A percentile compares a stretch with the other conserved stretches of the same genome.
phyloP scores from a whole-genome alignment of 53 echinoderm and acorn worm species.

The Luidia sarsii region DNA sequence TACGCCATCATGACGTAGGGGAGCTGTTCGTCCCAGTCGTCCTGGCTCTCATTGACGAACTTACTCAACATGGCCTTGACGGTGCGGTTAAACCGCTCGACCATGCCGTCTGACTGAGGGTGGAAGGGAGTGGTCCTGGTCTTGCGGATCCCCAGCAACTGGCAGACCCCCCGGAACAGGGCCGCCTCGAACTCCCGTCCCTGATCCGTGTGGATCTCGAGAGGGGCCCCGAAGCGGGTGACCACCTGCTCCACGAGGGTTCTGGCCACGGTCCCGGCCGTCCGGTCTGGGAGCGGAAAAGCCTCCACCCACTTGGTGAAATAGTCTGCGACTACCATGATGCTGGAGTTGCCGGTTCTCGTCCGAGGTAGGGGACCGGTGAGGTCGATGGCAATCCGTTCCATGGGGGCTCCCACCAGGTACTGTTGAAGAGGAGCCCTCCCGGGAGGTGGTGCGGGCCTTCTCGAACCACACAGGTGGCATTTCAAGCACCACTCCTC shows the following conservation, averaged over 20 bases:
- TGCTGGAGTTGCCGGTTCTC: not conserved
- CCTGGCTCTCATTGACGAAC: no score
- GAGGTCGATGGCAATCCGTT: constrained; percentile 1
- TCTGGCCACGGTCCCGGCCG: constrained; percentile 12
- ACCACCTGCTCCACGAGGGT: constrained; percentile 20
- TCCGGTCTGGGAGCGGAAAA: constrained; percentile 18
- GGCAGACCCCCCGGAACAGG: constrained; percentile 32
- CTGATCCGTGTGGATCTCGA: constrained; percentile 23
- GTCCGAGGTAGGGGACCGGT: not conserved
- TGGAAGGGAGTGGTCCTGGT: no score
- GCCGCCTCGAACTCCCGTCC: constrained; percentile 47
- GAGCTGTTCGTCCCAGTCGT: constrained; percentile 28
- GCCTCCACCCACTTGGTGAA: constrained; percentile 32
- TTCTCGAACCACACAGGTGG: not conserved
- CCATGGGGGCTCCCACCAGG: not conserved
- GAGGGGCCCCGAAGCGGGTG: constrained; percentile 24
- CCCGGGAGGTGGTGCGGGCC: not conserved
- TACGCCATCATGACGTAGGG: no score
- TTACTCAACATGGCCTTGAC: no score
- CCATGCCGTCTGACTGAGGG: no score
- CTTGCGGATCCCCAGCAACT: no score
- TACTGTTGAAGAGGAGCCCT: not conserved
- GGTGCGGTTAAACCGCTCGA: no score
- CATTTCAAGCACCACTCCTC: not conserved
- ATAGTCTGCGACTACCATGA: constrained; percentile 9